A percentile compares a stretch with the other conserved stretches of the same genome.
Evolutionary conservation across 2,888 invertebrate species (phyloP).

Genomic region (Leucoptera coffeella): DNA sequence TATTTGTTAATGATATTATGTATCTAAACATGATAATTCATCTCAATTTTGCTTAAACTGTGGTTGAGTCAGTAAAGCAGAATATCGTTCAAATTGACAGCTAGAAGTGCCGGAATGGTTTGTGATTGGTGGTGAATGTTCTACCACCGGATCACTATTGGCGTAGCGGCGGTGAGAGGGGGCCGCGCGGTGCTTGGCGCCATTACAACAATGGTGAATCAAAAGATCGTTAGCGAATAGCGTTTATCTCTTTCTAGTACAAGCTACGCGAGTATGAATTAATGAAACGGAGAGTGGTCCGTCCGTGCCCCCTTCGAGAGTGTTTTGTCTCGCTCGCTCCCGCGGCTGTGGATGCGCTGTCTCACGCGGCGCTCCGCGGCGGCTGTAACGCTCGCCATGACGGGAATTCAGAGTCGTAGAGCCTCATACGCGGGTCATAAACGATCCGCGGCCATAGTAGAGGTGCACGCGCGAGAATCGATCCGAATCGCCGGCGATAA

Average conservation of each 20-base stretch:
- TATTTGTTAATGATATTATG: conserved; percentile 15
- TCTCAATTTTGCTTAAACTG: too few species aligned
- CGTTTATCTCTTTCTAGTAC: conserved; percentile 55
- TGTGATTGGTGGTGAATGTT: conserved; percentile 54
- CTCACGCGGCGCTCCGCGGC: conserved; percentile 44
- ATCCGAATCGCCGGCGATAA: conserved; percentile 52
- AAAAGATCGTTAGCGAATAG: conserved; percentile 50
- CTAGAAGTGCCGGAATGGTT: conserved; percentile 51
- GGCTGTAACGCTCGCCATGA: conserved; percentile 52
- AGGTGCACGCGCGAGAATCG: conserved; percentile 55
- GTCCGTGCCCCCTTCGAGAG: conserved; percentile 22
- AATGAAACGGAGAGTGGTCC: conserved; percentile 49
- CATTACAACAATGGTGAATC: conserved; percentile 50
- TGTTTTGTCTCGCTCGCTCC: conserved; percentile 29
- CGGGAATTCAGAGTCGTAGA: conserved; percentile 80
- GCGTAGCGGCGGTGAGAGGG: conserved; percentile 34
- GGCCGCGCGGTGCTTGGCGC: conserved; percentile 39
- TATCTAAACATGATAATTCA: too few species aligned
- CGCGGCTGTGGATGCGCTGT: conserved; percentile 42
- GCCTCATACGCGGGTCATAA: conserved; percentile 81
- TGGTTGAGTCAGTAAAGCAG: conserved; percentile 28
- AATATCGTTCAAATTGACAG: conserved; percentile 46
- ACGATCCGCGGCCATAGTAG: conserved; percentile 70
- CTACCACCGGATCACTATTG: conserved; percentile 51
- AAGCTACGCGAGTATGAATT: conserved; percentile 49